Conservation (phyloP, 2,888 invertebrate species). For the Cataglyphis cursor region DNA sequence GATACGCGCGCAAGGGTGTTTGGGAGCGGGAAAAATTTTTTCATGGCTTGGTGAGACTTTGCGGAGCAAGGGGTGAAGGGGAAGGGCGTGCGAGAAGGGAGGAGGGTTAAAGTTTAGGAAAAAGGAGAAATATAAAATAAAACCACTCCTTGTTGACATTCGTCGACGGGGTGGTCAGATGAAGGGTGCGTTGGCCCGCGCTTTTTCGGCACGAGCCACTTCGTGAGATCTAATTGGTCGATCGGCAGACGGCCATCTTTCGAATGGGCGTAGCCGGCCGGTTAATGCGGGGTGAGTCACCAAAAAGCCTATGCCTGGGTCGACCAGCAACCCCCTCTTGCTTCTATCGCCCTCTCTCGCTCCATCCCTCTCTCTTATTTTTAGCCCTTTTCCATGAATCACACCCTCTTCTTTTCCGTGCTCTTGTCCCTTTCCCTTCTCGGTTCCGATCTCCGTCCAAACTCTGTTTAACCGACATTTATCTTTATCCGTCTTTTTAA, state of each 20-base stretch:
- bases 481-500: slow-evolving; percentile 21
- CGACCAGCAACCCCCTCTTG: slow-evolving; percentile 66
- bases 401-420: slow-evolving; percentile 36
- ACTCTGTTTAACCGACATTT: neutral
- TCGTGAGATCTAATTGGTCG: slow-evolving; percentile 81
- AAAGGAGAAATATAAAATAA: slow-evolving; percentile 75
- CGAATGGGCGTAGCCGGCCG: slow-evolving; percentile 81
- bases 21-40: slow-evolving; percentile 61
- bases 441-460: slow-evolving; percentile 2
- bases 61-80: neutral
- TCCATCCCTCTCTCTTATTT: slow-evolving; percentile 47
- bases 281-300: slow-evolving; percentile 84
- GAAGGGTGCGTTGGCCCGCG: slow-evolving; percentile 76
- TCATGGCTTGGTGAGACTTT: slow-evolving; percentile 1
- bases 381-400: slow-evolving; percentile 35
- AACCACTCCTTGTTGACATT: slow-evolving; percentile 67
- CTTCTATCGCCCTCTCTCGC: slow-evolving; percentile 43
- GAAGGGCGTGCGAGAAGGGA: slow-evolving; percentile 58
- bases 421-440: slow-evolving; percentile 26
- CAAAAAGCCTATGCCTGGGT: slow-evolving; percentile 71
- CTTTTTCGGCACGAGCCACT: slow-evolving; percentile 80
- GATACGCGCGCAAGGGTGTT: neutral
- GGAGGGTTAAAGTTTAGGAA: slow-evolving; percentile 44
- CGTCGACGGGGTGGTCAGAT: slow-evolving; percentile 59
- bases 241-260: slow-evolving; percentile 82